Base-by-base conservation (phyloP, 2,113 vertebrate species). In the Pelmatolapia mariae region DNA sequence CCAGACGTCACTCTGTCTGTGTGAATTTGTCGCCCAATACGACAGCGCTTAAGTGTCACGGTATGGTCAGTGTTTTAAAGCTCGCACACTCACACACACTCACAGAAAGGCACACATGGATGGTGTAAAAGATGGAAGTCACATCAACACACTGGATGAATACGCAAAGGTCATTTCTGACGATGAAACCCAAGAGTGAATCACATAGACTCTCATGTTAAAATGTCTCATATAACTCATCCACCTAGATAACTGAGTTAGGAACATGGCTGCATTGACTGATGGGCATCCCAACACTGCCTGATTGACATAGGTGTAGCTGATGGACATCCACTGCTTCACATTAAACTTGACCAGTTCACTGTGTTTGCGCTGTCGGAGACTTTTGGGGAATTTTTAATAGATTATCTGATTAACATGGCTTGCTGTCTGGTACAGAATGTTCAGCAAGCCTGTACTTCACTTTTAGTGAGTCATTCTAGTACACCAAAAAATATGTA, bases 361-460 rank as follows among this genome's bases (percentile, higher is more conserved):
- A 0, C 56, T 10, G 26, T 31, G 56, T 59, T 31, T 59, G 56
- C 0, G 5, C 56, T 38, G 33, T 22, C 3, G 1, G 61, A 38
- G 33, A n/a, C 61, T 22, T 63, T 68, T 13, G 11, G 19, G 7
- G 33, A 12, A 22, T 38, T 68, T 66, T 68, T 13, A 68, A 38
- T 36, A 38, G 19, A 68, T 68, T 12, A 38, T 38, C 61, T 38
- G 33, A 66, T 38, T 22, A 38, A 38, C 11, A n/a, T 2, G 33
- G 19, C 61, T 68, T 38, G 3, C 19, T 22, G 33, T 38, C 0
- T 1, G 33, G 19, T 38, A 22, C 33, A 66, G 3, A 66, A 38
- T 38, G 36, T 13, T 38, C 61, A 38, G 4, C 61, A 66, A 38
- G 10, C 11, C 11, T 12, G 63, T 36, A 19, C 18, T 63, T 63